Evolutionary conservation across 2,113 vertebrate genomes (phyloP).

Genomic region (Pogonocichla stellata): DNA sequence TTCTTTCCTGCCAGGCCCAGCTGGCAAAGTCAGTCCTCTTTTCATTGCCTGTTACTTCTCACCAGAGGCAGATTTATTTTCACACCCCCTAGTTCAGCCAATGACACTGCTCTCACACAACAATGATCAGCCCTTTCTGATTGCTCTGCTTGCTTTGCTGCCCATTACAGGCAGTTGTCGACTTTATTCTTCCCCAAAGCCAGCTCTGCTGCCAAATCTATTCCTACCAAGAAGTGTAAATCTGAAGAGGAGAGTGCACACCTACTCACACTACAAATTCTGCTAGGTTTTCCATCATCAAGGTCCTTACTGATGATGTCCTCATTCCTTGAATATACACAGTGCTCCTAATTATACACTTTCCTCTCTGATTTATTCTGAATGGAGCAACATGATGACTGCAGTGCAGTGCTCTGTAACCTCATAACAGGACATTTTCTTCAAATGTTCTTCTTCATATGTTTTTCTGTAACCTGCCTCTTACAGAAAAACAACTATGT

Average conservation of each 20-base stretch:
- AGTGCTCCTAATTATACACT: not conserved
- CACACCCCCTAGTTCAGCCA: not conserved
- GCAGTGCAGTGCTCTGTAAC: not conserved
- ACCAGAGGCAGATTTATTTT: not conserved
- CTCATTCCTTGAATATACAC: not conserved
- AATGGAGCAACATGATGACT: not conserved
- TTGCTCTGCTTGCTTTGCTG: not conserved
- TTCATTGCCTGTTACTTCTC: not conserved
- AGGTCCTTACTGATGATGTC: not conserved
- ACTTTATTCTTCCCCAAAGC: not conserved
- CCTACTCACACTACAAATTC: not conserved
- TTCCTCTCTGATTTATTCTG: not conserved
- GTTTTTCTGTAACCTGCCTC: not conserved
- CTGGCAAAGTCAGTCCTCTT: not conserved
- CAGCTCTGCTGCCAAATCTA: not conserved
- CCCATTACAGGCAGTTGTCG: not conserved
- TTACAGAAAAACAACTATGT: not conserved
- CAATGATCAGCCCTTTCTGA: not conserved
- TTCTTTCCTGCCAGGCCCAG: not conserved
- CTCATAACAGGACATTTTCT: not conserved
- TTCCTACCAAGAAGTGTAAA: not conserved
- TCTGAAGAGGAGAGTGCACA: not conserved
- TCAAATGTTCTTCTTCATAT: not conserved
- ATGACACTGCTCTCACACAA: not conserved
- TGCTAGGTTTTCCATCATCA: not conserved